These are phyloP conservation scores for Choloepus didactylus DNA, from an alignment of 2,797 vertebrate genomes.

Conservation along the genomic window DNA sequence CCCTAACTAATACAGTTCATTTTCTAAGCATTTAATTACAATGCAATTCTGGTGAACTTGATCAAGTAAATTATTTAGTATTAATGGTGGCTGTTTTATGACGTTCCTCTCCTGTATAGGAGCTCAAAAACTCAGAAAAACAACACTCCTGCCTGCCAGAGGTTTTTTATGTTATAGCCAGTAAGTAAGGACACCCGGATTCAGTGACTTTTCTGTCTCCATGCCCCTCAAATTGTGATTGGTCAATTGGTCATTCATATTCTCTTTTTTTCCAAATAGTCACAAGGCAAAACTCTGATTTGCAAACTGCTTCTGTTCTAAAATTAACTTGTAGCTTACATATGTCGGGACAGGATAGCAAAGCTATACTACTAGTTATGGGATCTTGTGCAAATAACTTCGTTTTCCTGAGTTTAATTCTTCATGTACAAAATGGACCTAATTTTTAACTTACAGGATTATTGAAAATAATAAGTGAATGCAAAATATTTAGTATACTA, in stretches of 20 bases:
- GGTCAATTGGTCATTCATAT: not conserved
- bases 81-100: not conserved
- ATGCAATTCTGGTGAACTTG: not conserved
- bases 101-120: not conserved
- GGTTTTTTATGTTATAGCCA: not conserved
- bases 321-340: conserved; percentile 25
- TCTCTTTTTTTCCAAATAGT: not conserved
- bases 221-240: not conserved
- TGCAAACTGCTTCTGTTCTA: conserved; percentile 22
- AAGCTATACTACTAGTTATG: not conserved
- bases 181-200: not conserved
- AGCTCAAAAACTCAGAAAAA: not conserved
- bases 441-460: not conserved
- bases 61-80: conserved; percentile 12
- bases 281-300: not conserved
- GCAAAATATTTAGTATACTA: not conserved
- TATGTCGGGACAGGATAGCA: not conserved
- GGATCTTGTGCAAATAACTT: not conserved
- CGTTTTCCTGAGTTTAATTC: not conserved
- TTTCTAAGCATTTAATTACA: conserved; percentile 41
- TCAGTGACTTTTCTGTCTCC: not conserved
- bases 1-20: not conserved
- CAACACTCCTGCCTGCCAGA: not conserved
- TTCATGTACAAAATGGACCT: not conserved
- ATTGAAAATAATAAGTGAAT: conserved; percentile 9